Evolutionary conservation across 2,113 vertebrate genomes (phyloP), one percentile per base, ranked within the genome.

Genomic region (Myrmophylax atrothorax): DNA sequence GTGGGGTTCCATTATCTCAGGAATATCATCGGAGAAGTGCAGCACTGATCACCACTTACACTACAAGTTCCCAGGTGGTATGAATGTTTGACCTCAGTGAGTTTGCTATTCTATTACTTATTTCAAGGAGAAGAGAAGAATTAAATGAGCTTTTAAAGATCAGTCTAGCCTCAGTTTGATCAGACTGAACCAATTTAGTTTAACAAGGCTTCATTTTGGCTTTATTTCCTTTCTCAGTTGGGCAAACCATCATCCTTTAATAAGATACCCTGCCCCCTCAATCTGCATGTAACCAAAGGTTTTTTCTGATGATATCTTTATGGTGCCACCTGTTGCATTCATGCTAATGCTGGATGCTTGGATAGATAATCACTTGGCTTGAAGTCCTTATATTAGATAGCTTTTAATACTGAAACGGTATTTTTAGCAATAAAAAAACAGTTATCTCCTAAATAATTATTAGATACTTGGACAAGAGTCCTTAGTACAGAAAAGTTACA

Each of bases 171-270:
- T 94, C 69, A 93, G 66, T 67, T 93, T 92, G 56, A 87, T 94
- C 74, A 94, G 82, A 77, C 87, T 40, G 86, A 91, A 88, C 75
- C 9, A 19, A 67, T 96, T 94, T 69, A 84, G 82, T 77, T 95
- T 91, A 97, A 97, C 78, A 93, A 94, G 58, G 77, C 87, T 97
- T 96, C 55, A 82, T 73, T 95, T 68, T 85, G 84, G 67, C 55
- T 83, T 90, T 93, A 92, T 92, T 70, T 40, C 69, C 47, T 80
- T 90, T 91, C 93, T 53, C 60, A 84, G 77, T 90, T 96, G 93
- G 94, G 82, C 24, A 28, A 95, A 94, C 7, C 24, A 47, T 24
- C 9, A 77, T 59, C 58, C 58, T 29, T 40, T 72, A 69, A 84
- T 92, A 96, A 96, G 74, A 38, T 69, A 14, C 10, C 58, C 33